Base-by-base conservation (phyloP, 1,140 invertebrate genomes). In the Cherax quadricarinatus region DNA sequence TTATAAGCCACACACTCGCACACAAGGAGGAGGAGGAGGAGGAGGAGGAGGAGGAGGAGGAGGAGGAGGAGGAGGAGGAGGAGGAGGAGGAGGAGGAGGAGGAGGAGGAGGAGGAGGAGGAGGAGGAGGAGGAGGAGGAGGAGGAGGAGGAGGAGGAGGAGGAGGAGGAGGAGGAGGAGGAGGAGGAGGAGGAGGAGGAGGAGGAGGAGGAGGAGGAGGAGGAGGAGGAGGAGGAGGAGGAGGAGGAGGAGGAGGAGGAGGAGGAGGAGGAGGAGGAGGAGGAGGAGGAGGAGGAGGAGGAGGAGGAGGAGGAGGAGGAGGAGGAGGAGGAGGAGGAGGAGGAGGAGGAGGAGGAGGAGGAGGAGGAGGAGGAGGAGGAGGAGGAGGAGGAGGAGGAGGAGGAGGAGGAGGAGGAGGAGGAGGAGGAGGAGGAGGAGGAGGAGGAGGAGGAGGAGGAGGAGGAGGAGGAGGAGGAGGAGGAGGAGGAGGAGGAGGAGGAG, bases 11-110 rank as follows among this genome's bases (percentile, higher is more conserved):
- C n/a, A n/a, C n/a, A n/a, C n/a, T n/a, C n/a, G n/a, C n/a, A n/a
- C n/a, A n/a, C n/a, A n/a, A n/a, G n/a, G n/a, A n/a, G n/a, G n/a
- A n/a, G n/a, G n/a, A n/a, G n/a, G n/a, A n/a, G n/a, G n/a, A 70
- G n/a, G 66, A 70, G 66, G n/a, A n/a, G n/a, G 66, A 70, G 66
- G n/a, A n/a, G n/a, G 66, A 70, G 66, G n/a, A n/a, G n/a, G 66
- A 70, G 66, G n/a, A n/a, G n/a, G 66, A 70, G 66, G 66, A 70
- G 66, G n/a, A n/a, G n/a, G 66, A 70, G 66, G n/a, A n/a, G n/a
- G 66, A 70, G 66, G n/a, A n/a, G n/a, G 66, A 70, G 66, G n/a
- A n/a, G n/a, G 66, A 70, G 66, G n/a, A n/a, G n/a, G 66, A 70
- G 66, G 66, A n/a, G n/a, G 66, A 70, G 66, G n/a, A n/a, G 66